A percentile compares a stretch with the other conserved stretches of the same genome.
Conservation (phyloP, 2,797 vertebrate species). For the Darevskia mixta region DNA sequence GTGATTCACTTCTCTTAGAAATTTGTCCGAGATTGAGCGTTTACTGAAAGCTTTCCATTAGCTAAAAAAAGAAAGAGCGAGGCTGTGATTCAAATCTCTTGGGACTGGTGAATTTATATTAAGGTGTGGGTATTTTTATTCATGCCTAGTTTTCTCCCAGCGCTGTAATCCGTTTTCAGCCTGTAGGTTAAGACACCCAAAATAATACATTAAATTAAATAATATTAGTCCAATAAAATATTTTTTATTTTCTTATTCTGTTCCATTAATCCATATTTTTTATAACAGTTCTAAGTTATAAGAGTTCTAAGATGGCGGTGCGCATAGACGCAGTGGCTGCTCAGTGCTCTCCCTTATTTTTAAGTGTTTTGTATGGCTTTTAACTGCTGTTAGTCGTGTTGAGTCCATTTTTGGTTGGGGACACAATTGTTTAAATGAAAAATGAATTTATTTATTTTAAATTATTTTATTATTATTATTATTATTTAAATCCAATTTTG, state of each 20-base stretch:
- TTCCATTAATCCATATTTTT: neutral
- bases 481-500: no score
- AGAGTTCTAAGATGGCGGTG: no score
- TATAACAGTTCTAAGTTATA: no score
- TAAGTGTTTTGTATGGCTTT: no score
- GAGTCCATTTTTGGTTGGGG: no score
- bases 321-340: no score
- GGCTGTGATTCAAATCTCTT: constrained; percentile 2
- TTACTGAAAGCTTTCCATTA: neutral
- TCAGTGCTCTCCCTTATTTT: no score
- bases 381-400: no score
- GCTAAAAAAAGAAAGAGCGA: neutral
- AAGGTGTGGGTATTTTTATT: neutral
- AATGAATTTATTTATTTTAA: no score
- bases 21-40: neutral
- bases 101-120: neutral
- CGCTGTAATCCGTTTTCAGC: neutral
- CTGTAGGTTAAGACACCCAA: neutral
- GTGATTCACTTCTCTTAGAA: constrained; percentile 18
- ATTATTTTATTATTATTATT: no score
- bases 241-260: neutral
- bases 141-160: neutral
- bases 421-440: no score
- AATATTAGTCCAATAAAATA: constrained; percentile 21
- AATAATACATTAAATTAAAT: constrained; percentile 13